These are phyloP conservation scores for Manis javanica DNA, from an alignment of 2,797 vertebrate species.

Conservation along the genomic window DNA sequence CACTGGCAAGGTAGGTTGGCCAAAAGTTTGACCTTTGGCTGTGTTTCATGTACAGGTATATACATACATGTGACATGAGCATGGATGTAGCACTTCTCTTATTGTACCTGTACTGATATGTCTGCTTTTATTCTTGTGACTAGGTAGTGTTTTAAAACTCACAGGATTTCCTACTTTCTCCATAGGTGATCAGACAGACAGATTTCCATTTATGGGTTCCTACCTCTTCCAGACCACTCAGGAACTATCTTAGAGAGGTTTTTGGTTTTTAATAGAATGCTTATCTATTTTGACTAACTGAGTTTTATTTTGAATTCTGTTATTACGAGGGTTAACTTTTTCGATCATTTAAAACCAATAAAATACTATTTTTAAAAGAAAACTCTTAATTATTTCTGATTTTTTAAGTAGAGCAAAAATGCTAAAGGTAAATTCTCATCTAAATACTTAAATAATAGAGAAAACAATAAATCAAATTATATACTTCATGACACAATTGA, in stretches of 20 bases:
- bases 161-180: conserved; percentile 62
- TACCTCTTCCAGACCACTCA: conserved; percentile 25
- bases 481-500: background rate
- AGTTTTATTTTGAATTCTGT: conserved; percentile 32
- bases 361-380: conserved; percentile 40
- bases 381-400: conserved; percentile 7
- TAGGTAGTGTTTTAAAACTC: conserved; percentile 65
- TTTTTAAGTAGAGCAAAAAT: conserved; percentile 4
- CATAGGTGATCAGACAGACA: conserved; percentile 73
- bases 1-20: conserved; percentile 79
- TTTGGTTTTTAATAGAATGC: background rate
- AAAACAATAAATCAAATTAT: background rate
- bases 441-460: background rate
- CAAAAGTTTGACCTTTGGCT: conserved; percentile 60
- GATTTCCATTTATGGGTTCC: conserved; percentile 69
- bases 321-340: background rate
- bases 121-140: conserved; percentile 69
- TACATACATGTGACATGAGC: conserved; percentile 79
- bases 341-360: conserved; percentile 21
- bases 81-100: conserved; percentile 75
- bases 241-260: background rate
- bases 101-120: conserved; percentile 59
- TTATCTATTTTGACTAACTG: background rate
- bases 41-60: conserved; percentile 62
- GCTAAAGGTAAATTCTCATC: conserved; percentile 25